Evolutionary conservation across 2,888 invertebrate genomes (phyloP), one percentile per base, ranked within the genome.

Genomic region (Phalera bucephala): DNA sequence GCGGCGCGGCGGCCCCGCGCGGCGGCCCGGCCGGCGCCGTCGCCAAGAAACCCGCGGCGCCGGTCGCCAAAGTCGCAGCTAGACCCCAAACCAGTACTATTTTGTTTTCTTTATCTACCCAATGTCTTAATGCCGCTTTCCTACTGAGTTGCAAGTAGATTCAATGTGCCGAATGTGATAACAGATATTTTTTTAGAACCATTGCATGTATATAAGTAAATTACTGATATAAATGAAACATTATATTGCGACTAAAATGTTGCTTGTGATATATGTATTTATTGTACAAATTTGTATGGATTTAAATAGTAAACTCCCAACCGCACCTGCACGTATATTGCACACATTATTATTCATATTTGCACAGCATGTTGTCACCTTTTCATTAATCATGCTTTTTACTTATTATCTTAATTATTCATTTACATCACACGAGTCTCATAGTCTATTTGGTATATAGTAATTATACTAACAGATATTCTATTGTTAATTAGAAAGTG

Each of bases 11-110:
- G 88, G 91, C 33, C 92, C 92, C 52, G 77, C 82, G 70, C 56
- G 73, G 38, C 27, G 63, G 70, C 48, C 74, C 71, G 82, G 74
- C 88, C 76, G 69, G 79, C 67, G 46, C 69, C 25, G 63, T 70
- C 47, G 74, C 71, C 81, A 90, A 80, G 77, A 17, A 17, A n/a
- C 87, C 80, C 57, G 76, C 58, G 74, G 90, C 84, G 69, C 84
- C 87, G 42, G 72, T 91, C 67, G 79, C 91, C 66, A 92, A 91
- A 86, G 91, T 92, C 61, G 85, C 91, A 64, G 91, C 91, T 78
- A 91, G 92, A 91, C 90, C 92, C 88, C 91, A 91, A 91, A 91
- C 86, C 90, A 91, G 87, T 90, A 88, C 83, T 83, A 74, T 73
- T 75, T 68, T 72, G 36, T 77, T 81, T 75, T 70, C 64, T 69